A percentile compares a stretch with the other conserved stretches of the same genome.
These are phyloP conservation scores for Entomobrya multifasciata DNA, from an alignment of 2,888 invertebrate species.

Conservation along the genomic window DNA sequence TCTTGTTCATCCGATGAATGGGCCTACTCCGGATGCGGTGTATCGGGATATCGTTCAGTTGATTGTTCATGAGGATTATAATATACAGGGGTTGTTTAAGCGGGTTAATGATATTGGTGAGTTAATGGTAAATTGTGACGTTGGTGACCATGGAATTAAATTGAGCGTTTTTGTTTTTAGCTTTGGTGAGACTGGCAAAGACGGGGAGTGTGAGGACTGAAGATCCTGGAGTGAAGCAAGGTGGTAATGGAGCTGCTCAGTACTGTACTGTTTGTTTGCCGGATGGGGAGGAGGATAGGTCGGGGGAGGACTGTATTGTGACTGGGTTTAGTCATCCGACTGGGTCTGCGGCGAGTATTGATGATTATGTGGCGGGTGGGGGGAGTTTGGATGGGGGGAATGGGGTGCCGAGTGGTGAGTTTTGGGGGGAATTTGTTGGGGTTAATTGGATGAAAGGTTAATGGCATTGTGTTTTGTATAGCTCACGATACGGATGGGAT, in stretches of 20 bases:
- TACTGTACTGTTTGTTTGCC: conserved; percentile 72
- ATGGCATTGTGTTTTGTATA: conserved; percentile 24
- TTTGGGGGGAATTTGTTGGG: background rate
- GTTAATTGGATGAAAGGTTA: background rate
- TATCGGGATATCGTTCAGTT: conserved; percentile 75
- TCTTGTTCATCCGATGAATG: conserved; percentile 71
- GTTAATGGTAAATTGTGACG: conserved; percentile 14
- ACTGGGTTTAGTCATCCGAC: conserved; percentile 78
- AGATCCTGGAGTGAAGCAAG: no score
- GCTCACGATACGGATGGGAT: conserved; percentile 76
- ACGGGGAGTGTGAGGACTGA: conserved; percentile 59
- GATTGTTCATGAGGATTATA: conserved; percentile 77
- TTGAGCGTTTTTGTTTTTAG: conserved; percentile 40
- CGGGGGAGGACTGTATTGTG: conserved; percentile 76
- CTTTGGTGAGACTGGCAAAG: conserved; percentile 68
- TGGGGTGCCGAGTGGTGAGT: conserved; percentile 48
- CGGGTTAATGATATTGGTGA: conserved; percentile 77
- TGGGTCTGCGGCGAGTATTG: conserved; percentile 4
- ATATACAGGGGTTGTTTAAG: conserved; percentile 71
- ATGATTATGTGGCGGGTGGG: background rate
- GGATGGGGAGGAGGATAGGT: conserved; percentile 62
- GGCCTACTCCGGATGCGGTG: conserved; percentile 74
- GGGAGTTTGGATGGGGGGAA: background rate
- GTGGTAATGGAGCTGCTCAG: conserved; percentile 12
- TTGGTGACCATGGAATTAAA: conserved; percentile 1